Evolutionary conservation across 2,113 vertebrate species (phyloP).

Genomic region (Heterotis niloticus): DNA sequence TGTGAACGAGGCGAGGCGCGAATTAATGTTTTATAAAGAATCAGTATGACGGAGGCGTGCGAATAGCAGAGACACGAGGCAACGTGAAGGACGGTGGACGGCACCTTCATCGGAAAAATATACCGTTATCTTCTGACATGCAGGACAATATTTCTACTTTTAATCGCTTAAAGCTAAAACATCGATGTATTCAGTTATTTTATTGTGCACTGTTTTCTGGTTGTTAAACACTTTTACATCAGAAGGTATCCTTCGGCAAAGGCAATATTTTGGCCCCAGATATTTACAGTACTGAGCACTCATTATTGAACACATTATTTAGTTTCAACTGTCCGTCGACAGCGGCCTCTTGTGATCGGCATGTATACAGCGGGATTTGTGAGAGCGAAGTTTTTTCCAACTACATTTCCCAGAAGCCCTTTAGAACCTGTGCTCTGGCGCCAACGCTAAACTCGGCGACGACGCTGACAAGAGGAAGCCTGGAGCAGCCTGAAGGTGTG

Average conservation of each 20-base stretch:
- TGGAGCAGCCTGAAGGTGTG: not conserved
- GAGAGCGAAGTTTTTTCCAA: not conserved
- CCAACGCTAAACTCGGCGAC: not conserved
- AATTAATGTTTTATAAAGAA: slow-evolving; percentile 18
- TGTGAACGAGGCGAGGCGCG: slow-evolving; percentile 23
- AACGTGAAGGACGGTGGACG: not conserved
- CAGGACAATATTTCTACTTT: no score
- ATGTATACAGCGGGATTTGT: not conserved
- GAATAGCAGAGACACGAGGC: not conserved
- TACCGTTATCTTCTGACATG: no score
- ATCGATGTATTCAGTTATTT: no score
- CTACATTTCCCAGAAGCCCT: slow-evolving; percentile 25
- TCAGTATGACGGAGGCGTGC: not conserved
- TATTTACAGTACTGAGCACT: no score
- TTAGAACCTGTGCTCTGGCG: not conserved
- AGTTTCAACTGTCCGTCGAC: no score
- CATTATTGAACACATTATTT: no score
- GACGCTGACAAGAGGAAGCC: not conserved
- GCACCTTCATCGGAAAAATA: not conserved
- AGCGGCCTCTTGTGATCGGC: not conserved
- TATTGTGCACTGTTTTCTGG: no score
- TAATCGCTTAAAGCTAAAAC: no score
- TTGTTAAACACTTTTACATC: no score
- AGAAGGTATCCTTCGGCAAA: no score
- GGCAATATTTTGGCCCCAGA: no score